phyloP scores from a whole-genome alignment of 2,797 vertebrate species.

The Sebastes dallii region DNA sequence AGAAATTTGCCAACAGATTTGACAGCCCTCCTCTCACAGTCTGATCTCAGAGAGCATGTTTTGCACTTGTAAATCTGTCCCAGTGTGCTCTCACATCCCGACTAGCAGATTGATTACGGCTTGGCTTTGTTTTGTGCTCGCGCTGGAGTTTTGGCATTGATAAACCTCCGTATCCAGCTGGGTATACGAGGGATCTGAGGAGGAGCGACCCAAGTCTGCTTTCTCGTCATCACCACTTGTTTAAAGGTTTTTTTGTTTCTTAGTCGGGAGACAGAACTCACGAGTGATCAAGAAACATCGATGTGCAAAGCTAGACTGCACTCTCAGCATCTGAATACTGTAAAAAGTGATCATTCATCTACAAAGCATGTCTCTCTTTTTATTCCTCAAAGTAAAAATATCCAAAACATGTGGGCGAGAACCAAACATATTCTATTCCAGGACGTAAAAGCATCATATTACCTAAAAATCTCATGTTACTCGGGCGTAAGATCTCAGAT shows the following conservation, averaged over 20 bases:
- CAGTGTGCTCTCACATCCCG: neutral
- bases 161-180: constrained; percentile 31
- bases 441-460: neutral
- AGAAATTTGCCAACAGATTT: neutral
- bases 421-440: neutral
- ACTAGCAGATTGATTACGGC: constrained; percentile 15
- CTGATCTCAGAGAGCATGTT: neutral
- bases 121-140: constrained; percentile 38
- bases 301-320: neutral
- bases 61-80: constrained; percentile 15
- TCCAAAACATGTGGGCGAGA: neutral
- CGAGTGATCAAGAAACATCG: constrained; percentile 30
- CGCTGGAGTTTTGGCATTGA: constrained; percentile 34
- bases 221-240: constrained; percentile 30
- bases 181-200: constrained; percentile 13
- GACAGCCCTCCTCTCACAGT: neutral
- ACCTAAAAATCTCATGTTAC: neutral
- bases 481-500: neutral
- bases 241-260: constrained; percentile 24
- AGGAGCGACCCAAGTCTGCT: constrained; percentile 22
- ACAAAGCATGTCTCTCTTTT: neutral
- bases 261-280: constrained; percentile 11
- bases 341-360: too few relatives aligned
- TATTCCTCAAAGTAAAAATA: neutral
- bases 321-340: neutral